Evolutionary conservation across 2,888 invertebrate genomes (phyloP), one percentile per base, ranked within the genome.

Genomic region (Chaetoderma sp.): DNA sequence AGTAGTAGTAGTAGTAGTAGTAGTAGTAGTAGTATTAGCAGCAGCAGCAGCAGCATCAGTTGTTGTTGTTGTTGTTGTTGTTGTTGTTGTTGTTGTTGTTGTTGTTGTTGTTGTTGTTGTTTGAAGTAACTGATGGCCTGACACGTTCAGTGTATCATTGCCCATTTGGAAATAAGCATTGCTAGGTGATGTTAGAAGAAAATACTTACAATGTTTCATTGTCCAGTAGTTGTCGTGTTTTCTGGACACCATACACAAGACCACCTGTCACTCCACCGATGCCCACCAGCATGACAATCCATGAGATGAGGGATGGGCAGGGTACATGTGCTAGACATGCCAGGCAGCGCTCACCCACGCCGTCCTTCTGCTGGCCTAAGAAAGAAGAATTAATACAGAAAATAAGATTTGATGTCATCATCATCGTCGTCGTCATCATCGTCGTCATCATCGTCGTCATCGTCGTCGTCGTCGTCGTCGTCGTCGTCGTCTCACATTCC

Each of bases 281-380:
- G 16, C 80, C 82, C 27, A 79, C 63, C 49, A 81, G 62, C 28
- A 81, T 70, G 21, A 77, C 68, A 32, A 82, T 80, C 81, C 81
- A 82, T 42, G 82, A 78, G 28, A 79, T 72, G 23, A 82, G 72
- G 2, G 81, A 79, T 10, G 78, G 78, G 67, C 81, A 82, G 21
- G 82, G 81, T 42, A 82, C 78, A 67, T 76, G 74, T 58, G 79
- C 77, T 65, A 82, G 68, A 65, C 82, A 82, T 60, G 77, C 75
- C 47, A 81, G 59, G 42, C 77, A 63, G 57, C 74, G 70, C 32
- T 79, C 78, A 47, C 81, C 73, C 63, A 79, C 81, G 59, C 70
- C 78, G 58, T 78, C 79, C 49, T 52, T 52, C 52, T 52, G 28
- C 30, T n/a, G n/a, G n/a, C n/a, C n/a, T n/a, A n/a, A n/a, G n/a